Conservation (phyloP, 2,797 vertebrate species). For the Catostomus latipinnis region DNA sequence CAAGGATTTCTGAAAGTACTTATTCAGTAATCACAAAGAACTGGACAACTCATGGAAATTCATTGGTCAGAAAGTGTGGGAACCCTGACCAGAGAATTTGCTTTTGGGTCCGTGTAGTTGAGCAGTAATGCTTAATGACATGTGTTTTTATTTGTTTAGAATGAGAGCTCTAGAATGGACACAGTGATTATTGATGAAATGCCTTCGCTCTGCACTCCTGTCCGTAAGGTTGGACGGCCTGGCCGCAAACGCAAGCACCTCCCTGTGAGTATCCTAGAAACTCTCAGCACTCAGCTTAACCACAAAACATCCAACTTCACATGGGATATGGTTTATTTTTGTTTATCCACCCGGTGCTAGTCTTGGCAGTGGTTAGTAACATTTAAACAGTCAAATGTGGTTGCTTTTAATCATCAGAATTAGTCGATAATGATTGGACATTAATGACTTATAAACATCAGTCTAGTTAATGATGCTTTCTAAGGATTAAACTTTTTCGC, state of each 20-base stretch:
- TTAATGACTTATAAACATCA: not conserved
- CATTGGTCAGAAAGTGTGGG: too few species aligned
- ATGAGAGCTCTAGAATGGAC: conserved; percentile 84
- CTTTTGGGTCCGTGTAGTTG: not conserved
- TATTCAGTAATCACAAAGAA: too few species aligned
- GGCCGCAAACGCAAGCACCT: conserved; percentile 89
- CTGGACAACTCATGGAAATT: too few species aligned
- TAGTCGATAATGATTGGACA: not conserved
- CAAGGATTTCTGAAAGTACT: too few species aligned
- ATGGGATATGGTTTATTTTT: conserved; percentile 39
- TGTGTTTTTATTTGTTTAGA: conserved; percentile 71
- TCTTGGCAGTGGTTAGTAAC: conserved; percentile 21
- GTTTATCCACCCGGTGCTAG: conserved; percentile 12
- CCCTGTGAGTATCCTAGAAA: conserved; percentile 80
- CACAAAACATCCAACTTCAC: conserved; percentile 19
- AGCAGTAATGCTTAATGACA: not conserved
- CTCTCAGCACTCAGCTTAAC: conserved; percentile 35
- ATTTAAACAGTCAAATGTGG: conserved; percentile 18
- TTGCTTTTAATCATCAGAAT: conserved; percentile 6
- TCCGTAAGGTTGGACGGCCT: conserved; percentile 84
- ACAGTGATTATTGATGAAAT: conserved; percentile 83
- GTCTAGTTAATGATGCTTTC: not conserved
- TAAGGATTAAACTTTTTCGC: not conserved
- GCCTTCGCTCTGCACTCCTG: conserved; percentile 78
- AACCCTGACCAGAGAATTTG: too few species aligned